A percentile compares a stretch with the other conserved stretches of the same genome.
Conservation (phyloP, 2,888 invertebrate genomes). For the Hyposoter dolosus region DNA sequence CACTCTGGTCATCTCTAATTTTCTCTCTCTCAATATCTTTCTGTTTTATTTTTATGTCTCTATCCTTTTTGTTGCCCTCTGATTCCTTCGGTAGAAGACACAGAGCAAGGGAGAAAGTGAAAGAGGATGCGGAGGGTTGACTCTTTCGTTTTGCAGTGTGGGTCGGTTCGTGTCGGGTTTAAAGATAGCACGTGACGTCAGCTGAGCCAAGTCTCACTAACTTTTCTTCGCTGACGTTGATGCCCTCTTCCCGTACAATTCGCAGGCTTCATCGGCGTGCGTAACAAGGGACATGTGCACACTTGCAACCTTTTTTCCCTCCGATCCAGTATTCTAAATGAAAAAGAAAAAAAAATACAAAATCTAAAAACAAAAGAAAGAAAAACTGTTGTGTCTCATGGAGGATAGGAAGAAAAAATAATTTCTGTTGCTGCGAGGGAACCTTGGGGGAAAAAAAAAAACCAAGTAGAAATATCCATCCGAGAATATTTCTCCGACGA, state of each 20-base stretch:
- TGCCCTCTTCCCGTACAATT: conserved; percentile 26
- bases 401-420: neutral
- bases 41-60: neutral
- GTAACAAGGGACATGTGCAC: conserved; percentile 18
- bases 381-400: neutral
- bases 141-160: conserved; percentile 62
- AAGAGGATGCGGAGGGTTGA: conserved; percentile 50
- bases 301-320: conserved; percentile 6
- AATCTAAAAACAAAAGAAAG: neutral
- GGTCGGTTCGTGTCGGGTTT: conserved; percentile 73
- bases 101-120: conserved; percentile 54
- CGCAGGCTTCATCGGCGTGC: conserved; percentile 10
- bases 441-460: neutral
- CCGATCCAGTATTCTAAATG: neutral
- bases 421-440: neutral
- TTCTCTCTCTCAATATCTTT: conserved; percentile 9
- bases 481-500: neutral
- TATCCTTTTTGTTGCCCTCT: neutral
- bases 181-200: conserved; percentile 80
- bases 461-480: neutral
- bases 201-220: conserved; percentile 43
- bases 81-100: conserved; percentile 18
- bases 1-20: neutral
- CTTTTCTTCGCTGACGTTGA: conserved; percentile 53
- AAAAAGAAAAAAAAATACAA: neutral